phyloP scores from a whole-genome alignment of 2,888 invertebrate genomes.

The Cenopis cana region DNA sequence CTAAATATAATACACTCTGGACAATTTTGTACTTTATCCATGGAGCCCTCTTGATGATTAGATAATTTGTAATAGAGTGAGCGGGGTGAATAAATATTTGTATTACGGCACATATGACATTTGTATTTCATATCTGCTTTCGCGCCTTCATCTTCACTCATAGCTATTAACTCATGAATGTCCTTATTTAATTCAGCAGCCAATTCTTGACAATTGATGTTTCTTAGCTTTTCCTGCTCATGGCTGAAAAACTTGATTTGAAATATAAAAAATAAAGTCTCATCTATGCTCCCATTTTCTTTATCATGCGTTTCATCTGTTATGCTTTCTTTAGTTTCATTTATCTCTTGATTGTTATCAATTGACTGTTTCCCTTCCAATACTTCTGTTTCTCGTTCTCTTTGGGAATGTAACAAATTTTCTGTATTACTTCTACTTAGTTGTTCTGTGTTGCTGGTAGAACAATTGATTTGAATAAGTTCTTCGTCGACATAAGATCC shows the following conservation, averaged over 20 bases:
- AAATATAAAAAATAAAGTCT: constrained; percentile 13
- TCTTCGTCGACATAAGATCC: neutral
- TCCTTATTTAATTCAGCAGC: neutral
- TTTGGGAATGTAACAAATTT: neutral
- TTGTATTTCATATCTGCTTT: constrained; percentile 7
- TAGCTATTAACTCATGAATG: neutral
- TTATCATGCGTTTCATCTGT: neutral
- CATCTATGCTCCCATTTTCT: neutral
- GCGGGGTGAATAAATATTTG: constrained; percentile 10
- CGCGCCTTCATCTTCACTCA: neutral
- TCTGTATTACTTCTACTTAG: neutral
- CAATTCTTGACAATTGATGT: neutral
- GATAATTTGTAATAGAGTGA: neutral
- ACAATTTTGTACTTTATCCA: neutral
- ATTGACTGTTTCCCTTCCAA: neutral
- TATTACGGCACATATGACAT: constrained; percentile 14
- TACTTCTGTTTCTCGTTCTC: neutral
- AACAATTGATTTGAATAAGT: neutral
- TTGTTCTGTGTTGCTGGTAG: neutral
- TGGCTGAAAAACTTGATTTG: constrained; percentile 7
- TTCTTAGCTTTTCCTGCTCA: neutral
- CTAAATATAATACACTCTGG: constrained; percentile 4
- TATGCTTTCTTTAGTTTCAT: neutral
- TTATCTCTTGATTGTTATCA: neutral
- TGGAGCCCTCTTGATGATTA: neutral